Conservation (phyloP, 2,113 vertebrate species). For the Thryonomys swinderianus region DNA sequence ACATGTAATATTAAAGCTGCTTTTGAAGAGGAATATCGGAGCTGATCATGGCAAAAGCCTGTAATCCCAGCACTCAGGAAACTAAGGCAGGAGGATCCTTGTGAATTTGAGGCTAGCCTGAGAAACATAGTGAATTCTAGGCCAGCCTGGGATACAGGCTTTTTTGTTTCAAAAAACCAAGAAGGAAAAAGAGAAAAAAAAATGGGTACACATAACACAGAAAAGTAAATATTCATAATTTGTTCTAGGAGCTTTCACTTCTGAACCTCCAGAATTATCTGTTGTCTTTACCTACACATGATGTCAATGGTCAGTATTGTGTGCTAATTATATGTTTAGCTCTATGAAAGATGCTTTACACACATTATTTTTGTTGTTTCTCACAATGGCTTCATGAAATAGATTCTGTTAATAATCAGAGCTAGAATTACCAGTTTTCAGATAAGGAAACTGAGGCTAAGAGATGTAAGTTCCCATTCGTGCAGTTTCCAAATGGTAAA, state of each 20-base stretch:
- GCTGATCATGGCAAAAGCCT: background rate
- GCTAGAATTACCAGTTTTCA: background rate
- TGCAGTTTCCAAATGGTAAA: background rate
- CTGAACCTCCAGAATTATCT: constrained; percentile 24
- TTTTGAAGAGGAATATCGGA: constrained; percentile 41
- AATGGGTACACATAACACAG: background rate
- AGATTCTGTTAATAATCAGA: constrained; percentile 4
- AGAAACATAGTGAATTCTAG: background rate
- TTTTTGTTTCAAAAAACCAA: background rate
- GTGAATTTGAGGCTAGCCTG: background rate
- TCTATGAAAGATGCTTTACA: constrained; percentile 5
- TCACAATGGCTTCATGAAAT: background rate
- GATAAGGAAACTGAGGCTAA: constrained; percentile 35
- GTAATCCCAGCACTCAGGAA: background rate
- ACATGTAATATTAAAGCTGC: constrained; percentile 20
- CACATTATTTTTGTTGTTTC: constrained; percentile 26
- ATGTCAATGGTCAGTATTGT: background rate
- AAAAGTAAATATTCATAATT: background rate
- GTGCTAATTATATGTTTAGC: background rate
- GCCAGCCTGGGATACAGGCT: background rate
- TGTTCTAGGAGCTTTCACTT: background rate
- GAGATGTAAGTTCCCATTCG: background rate
- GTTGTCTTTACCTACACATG: constrained; percentile 9
- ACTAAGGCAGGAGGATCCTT: background rate
- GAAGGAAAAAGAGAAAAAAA: background rate